Evolutionary conservation across 2,888 invertebrate species (phyloP), one percentile per base, ranked within the genome.

Genomic region (Sphaeridia pumilis): DNA sequence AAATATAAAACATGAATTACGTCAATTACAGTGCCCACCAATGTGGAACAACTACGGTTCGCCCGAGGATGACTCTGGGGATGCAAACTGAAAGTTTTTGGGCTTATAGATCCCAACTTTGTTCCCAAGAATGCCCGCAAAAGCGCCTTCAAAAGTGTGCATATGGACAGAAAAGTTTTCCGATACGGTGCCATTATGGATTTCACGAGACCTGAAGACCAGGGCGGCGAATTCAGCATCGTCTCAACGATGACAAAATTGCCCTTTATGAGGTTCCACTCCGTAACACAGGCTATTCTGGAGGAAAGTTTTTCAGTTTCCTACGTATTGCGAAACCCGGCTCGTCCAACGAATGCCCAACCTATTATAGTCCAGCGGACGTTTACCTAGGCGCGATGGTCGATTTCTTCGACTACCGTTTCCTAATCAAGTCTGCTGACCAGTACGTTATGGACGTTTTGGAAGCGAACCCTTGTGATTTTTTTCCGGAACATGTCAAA

Each of bases 151-250:
- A 81, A 81, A 67, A 82, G 83, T 69, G 74, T 87, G 52, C 73
- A 81, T 22, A 86, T 87, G 69, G 81, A 80, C 21, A 78, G 76
- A 64, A 82, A 81, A 66, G 76, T 78, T 47, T 73, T 86, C 0
- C 77, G 87, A 36, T 89, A 86, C 68, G 78, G 81, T 48, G 83
- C 85, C 68, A 75, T 79, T 55, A 74, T 89, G 74, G 85, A 87
- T 64, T 81, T 80, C 58, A 78, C 83, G 4, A 81, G 84, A 67
- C 85, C 85, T 0, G 87, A 87, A 67, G 87, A 89, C 69, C 70
- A 75, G 27, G 79, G 79, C 2, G 77, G 90, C 27, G 74, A 78
- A 60, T 90, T 90, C 69, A 75, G 87, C 34, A 68, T 90, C 34
- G 77, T 53, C 74, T 89, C 38, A 78, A 81, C 4, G 83, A 87